Percentiles rank a stretch among this genome's conserved stretches.
Evolutionary conservation across 2,113 vertebrate genomes (phyloP).

Genomic region (Brevimyrus niger): DNA sequence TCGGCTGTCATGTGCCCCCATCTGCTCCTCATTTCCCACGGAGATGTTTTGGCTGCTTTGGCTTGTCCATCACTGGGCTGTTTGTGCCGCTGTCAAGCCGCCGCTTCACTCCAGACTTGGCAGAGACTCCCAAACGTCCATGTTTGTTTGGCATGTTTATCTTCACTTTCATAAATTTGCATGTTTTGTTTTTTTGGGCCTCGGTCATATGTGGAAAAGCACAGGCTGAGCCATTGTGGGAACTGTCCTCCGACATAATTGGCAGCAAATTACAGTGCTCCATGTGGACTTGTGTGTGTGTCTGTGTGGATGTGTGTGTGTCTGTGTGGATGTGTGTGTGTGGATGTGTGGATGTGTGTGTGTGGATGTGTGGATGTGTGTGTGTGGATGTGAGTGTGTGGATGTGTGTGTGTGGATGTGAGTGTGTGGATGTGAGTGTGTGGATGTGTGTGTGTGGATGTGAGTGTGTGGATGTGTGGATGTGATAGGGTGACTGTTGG

Average conservation of each 20-base stretch:
- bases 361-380: too few relatives aligned
- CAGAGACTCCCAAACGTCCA: background rate
- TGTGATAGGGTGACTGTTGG: background rate
- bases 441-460: conserved; percentile 14
- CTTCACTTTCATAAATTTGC: background rate
- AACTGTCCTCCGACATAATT: conserved; percentile 4
- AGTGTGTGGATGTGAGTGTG: conserved; percentile 13
- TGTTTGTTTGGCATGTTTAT: background rate
- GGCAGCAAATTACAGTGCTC: conserved; percentile 10
- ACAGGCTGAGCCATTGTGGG: conserved; percentile 21
- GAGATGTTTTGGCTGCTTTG: conserved; percentile 22
- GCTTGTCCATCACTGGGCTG: background rate
- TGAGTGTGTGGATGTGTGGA: conserved; percentile 8
- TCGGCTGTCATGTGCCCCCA: background rate
- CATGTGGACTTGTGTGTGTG: conserved; percentile 20
- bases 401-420: conserved; percentile 21
- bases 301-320: conserved; percentile 12
- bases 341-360: too few relatives aligned
- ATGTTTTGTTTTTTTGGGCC: background rate
- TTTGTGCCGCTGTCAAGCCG: background rate
- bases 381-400: background rate
- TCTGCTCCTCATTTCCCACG: conserved; percentile 24
- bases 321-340: background rate
- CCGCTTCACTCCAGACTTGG: background rate
- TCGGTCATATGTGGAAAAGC: background rate